Base-by-base conservation (phyloP, 2,888 invertebrate species). In the Lissocephala sabroskyi region DNA sequence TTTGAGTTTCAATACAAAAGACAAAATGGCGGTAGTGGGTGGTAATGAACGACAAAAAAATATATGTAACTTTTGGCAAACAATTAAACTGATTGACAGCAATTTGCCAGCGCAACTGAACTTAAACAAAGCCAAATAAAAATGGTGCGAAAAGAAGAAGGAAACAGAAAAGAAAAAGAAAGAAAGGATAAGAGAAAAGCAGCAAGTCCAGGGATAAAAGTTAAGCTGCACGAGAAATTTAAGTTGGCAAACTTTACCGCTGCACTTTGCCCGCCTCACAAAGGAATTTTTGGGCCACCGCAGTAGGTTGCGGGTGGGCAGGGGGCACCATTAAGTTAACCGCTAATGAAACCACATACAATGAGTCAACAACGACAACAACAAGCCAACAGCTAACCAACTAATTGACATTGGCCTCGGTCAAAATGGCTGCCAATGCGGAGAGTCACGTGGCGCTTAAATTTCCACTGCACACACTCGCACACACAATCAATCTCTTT, bases 41-140 rank as follows among this genome's bases (percentile, higher is more conserved):
- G 52, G 60, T 35, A 52, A 56, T 59, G 43, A 43, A 52, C 48
- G 29, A 43, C 13, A 39, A 41, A 49, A 40, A 41, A 33, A 17
- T 39, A 29, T 17, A 40, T 41, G 50, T 44, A 47, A 35, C 14
- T 16, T 35, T 35, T 6, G 35, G 35, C 59, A 75, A 68, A 73
- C 76, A 67, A 73, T 76, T 68, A 35, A 16, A 35, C 35, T 35
- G 35, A 35, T 35, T 35, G 35, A 16, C 35, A 35, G 35, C 76
- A 67, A 73, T 76, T 68, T 68, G 62, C 10, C 7, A 54, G 68
- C 56, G 59, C n/a, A n/a, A n/a, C n/a, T n/a, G n/a, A n/a, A n/a
- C n/a, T n/a, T n/a, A n/a, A n/a, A n/a, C n/a, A n/a, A n/a, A n/a
- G n/a, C 43, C 62, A 67, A 52, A 57, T 41, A 35, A 45, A 35